Evolutionary conservation across 2,113 vertebrate genomes (phyloP), one percentile per base, ranked within the genome.

Genomic region (Lampris incognitus): DNA sequence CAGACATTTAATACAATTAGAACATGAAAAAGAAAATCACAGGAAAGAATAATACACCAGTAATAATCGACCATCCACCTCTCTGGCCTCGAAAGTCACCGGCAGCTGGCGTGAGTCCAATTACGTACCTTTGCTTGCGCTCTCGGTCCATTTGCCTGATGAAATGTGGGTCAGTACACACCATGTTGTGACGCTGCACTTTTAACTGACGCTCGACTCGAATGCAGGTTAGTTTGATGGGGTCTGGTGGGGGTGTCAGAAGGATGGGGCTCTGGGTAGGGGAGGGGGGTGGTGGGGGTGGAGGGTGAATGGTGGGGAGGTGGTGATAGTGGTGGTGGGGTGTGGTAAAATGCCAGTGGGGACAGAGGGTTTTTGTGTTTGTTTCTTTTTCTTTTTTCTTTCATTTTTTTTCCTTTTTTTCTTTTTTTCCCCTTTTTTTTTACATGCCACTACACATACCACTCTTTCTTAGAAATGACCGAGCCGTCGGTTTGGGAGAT

Each of bases 381-480:
- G 86, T 66, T 66, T 68, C 24, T 24, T 24, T 24, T 24, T 24
- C 24, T 24, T 24, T 24, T 24, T 24, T 24, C 24, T 24, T 24
- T 24, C 24, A 24, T 24, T 24, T 24, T 24, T 24, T 24, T 24
- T 24, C 24, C 24, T 24, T 24, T 24, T 24, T 24, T 24, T 24
- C 24, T 24, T 24, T 24, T 24, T 24, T 24, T 0, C 24, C 24
- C 24, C 24, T 24, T 24, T 24, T 24, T 24, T 24, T 82, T 73
- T 69, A 85, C 86, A 88, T 66, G 88, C 88, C 89, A 79, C 94
- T 98, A 99, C 94, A 99, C 98, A 13, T 99, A 99, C 98, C 98
- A 99, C 95, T 99, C 98, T 93, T 99, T 99, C 96, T 99, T 99
- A 92, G 98, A 99, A 95, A 99, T 99, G 91, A 99, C 97, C 74